Evolutionary conservation across 2,888 invertebrate species (phyloP).

Genomic region (Gasteruption jaculator): DNA sequence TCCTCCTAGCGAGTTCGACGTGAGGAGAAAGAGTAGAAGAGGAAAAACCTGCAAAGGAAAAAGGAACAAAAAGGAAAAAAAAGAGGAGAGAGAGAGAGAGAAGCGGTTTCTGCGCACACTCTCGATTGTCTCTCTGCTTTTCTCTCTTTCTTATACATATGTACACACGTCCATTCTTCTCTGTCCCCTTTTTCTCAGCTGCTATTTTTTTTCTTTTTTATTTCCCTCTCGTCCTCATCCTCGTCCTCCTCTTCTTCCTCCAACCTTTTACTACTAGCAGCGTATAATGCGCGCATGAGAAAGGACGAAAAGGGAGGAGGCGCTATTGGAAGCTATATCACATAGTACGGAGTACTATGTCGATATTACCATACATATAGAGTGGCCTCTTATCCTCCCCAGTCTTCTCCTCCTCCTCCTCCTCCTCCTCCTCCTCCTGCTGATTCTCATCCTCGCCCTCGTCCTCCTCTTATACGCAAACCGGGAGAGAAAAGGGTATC

Average conservation of each 20-base stretch:
- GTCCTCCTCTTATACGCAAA: conserved; percentile 5
- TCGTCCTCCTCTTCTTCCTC: conserved; percentile 14
- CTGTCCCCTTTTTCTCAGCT: not conserved
- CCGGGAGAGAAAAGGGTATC: too few species aligned
- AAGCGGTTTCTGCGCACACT: conserved; percentile 23
- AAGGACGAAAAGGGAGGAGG: too few species aligned
- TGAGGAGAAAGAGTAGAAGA: conserved; percentile 32
- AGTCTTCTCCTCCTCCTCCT: conserved; percentile 17
- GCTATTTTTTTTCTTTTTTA: conserved; percentile 15
- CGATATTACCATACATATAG: conserved; percentile 43
- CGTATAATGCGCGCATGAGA: conserved; percentile 30
- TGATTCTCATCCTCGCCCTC: conserved; percentile 2
- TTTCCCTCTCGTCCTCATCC: conserved; percentile 10
- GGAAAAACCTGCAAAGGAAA: conserved; percentile 27
- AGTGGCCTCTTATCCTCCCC: conserved; percentile 32
- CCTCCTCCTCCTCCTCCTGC: conserved; percentile 10
- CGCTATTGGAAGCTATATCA: conserved; percentile 28
- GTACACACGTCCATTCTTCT: not conserved
- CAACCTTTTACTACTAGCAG: conserved; percentile 21
- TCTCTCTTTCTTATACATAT: conserved; percentile 16
- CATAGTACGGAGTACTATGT: conserved; percentile 31
- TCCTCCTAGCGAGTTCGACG: conserved; percentile 22
- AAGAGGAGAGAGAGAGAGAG: conserved; percentile 31
- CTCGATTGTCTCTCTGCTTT: conserved; percentile 16
- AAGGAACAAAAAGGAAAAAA: conserved; percentile 29